phyloP scores from a whole-genome alignment of 2,888 invertebrate species.

The Tipula unca region DNA sequence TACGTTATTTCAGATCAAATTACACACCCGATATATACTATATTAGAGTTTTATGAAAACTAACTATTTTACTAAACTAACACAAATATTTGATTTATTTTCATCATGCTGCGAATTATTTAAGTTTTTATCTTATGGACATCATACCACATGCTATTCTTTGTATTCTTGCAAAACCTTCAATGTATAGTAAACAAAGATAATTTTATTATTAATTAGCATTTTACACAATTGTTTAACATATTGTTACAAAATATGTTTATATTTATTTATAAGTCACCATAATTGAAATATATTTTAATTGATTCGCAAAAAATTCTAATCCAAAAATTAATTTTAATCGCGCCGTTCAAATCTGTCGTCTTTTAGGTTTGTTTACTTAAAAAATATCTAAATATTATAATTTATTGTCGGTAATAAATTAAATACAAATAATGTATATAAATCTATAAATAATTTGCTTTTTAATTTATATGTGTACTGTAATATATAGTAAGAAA shows the following conservation, averaged over 20 bases:
- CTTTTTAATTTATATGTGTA: background rate
- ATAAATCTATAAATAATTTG: background rate
- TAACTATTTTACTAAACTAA: no score
- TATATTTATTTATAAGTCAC: background rate
- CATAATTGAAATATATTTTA: background rate
- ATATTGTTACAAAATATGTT: no score
- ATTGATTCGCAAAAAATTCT: background rate
- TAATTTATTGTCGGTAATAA: background rate
- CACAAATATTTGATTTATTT: no score
- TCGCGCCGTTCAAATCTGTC: background rate
- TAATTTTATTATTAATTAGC: no score
- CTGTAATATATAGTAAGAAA: background rate
- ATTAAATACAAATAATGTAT: no score
- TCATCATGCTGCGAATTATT: no score
- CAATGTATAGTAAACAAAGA: background rate
- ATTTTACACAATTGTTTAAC: no score
- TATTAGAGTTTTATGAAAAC: no score
- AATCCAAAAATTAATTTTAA: background rate
- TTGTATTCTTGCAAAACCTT: background rate
- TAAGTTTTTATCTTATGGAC: no score
- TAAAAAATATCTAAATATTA: background rate
- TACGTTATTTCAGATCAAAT: background rate
- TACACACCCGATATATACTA: no score
- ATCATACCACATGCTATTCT: no score
- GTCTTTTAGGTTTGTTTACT: background rate